These are phyloP conservation scores for Eira barbara DNA, from an alignment of 2,113 vertebrate genomes.

Conservation along the genomic window DNA sequence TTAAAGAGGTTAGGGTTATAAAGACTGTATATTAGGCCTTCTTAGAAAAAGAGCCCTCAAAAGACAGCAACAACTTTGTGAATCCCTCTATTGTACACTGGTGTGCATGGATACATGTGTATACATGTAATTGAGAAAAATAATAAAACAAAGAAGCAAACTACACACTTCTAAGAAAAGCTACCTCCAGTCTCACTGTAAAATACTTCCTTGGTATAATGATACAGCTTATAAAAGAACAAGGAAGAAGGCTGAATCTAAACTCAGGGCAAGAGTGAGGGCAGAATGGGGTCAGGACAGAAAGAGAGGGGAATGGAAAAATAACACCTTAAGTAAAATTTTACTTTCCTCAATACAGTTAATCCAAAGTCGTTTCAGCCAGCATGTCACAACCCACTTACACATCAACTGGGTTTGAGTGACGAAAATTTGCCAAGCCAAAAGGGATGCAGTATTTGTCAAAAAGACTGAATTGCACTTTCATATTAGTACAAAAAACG, in stretches of 20 bases:
- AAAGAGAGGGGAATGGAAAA: background rate
- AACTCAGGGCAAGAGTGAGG: background rate
- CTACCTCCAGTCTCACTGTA: background rate
- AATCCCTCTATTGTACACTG: background rate
- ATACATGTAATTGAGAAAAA: background rate
- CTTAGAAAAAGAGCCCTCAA: background rate
- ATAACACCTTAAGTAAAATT: background rate
- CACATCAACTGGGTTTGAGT: constrained; percentile 62
- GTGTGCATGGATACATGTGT: fast-evolving
- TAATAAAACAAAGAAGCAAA: background rate
- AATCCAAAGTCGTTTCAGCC: constrained; percentile 61
- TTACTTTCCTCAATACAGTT: constrained; percentile 48
- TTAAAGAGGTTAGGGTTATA: background rate
- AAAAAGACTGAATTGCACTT: constrained; percentile 81
- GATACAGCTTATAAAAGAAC: background rate
- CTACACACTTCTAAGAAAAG: background rate
- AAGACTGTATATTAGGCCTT: background rate
- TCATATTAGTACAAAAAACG: constrained; percentile 74
- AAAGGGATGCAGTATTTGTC: constrained; percentile 76
- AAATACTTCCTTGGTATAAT: background rate
- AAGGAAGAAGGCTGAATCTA: background rate
- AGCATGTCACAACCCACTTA: constrained; percentile 62
- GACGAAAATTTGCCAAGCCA: constrained; percentile 73
- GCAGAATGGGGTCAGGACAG: background rate
- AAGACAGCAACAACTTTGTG: background rate